Base-by-base conservation (phyloP, 2,888 invertebrate species). In the Nasonia oneida region DNA sequence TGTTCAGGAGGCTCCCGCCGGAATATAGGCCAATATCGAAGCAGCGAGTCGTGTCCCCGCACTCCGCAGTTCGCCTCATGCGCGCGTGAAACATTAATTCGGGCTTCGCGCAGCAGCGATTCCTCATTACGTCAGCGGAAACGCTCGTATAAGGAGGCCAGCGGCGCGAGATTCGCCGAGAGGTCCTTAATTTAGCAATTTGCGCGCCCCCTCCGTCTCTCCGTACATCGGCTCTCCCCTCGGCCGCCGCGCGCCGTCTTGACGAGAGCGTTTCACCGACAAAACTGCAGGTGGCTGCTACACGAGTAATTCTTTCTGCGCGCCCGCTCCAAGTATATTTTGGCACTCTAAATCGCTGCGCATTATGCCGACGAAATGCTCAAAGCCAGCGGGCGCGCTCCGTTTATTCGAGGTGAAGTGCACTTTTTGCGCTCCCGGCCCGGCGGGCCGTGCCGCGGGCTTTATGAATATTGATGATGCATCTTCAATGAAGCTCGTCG, bases 381-480 rank as follows among this genome's bases (percentile, higher is more conserved):
- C 74, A 81, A 81, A 81, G 74, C 81, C 64, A 39, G 74, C 57
- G 81, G 33, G 81, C 74, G 81, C 74, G 64, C 50, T 74, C 50
- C 18, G 73, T 81, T 81, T 74, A 81, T 81, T 81, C 74, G 57
- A 81, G n/a, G 23, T 81, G 42, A 73, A 81, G 50, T 61, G 39
- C 50, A 70, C 42, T 76, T 71, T 83, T 83, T 77, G 70, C 83
- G n/a, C 33, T 71, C 42, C 67, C 29, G 23, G 39, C 73, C 23
- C 61, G 23, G 23, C 23, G 23, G 23, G 23, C 23, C 23, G 23
- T 23, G 23, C 23, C 23, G 23, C 23, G 23, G 39, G 14, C 29
- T 70, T 77, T 83, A 83, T 83, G 76, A 83, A 83, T 83, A 83
- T 83, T 83, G 70, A 83, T 83, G 70, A 77, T 23, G 76, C 39